Evolutionary conservation across 1,140 invertebrate species (phyloP), one percentile per base, ranked within the genome.

Genomic region (Patella vulgata): DNA sequence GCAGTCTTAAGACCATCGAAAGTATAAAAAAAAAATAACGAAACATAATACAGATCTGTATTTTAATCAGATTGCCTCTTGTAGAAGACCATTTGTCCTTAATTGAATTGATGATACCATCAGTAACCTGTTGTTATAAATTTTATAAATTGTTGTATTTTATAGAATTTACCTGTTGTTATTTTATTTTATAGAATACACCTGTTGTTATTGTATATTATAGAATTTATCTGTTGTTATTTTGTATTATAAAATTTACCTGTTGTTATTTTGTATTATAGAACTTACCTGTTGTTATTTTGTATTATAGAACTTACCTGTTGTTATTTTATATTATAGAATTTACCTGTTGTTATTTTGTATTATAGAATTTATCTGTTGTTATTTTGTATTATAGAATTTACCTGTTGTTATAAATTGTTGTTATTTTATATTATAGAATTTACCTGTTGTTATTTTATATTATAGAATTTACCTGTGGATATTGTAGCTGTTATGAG

Each of bases 401-500:
- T 9, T 17, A 52, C 12, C 11, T 5, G 17, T 44, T 9, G 1
- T 42, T 47, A 12, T 5, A n/a, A n/a, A n/a, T n/a, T n/a, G n/a
- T n/a, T n/a, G n/a, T n/a, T n/a, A n/a, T n/a, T n/a, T n/a, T n/a
- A n/a, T 25, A 52, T 27, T 30, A 14, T 43, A 5, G 5, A 19
- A 11, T 25, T 9, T 17, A 52, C 12, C 11, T 5, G 17, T 44
- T 9, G 1, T 42, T 47, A 12, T 40, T 48, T 33, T 56, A 40
- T 25, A 46, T 59, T 33, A 25, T 60, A 77, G 70, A 62, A 63
- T 27, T 46, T 77, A 19, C 66, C 91, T 66, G 93, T 98, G 71
- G 90, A 93, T 69, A 91, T 97, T 47, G 93, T 94, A 85, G 96
- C 94, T 33, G 92, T 98, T 61, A 87, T 98, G 62, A 98, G 98